Base-by-base conservation (phyloP, 2,888 invertebrate genomes). In the Rhogogaster chlorosoma region DNA sequence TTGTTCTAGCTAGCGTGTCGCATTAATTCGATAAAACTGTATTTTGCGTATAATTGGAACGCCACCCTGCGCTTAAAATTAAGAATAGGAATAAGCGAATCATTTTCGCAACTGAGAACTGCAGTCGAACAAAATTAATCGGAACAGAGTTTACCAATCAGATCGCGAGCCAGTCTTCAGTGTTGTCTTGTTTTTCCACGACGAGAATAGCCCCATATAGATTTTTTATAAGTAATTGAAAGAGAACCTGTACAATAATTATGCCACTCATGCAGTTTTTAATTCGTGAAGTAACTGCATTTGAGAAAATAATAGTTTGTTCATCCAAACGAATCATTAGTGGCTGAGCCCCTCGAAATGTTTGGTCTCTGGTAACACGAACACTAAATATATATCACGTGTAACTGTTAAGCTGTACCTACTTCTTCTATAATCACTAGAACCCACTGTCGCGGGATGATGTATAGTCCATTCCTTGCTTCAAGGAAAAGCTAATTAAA, bases 401-500 rank as follows among this genome's bases (percentile, higher is more conserved):
- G 42, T 73, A 73, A 42, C 10, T 71, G 42, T 36, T 38, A 22
- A 73, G 42, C 38, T 38, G 38, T 78, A 78, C 53, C 38, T 3
- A 29, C 9, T 77, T 80, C 61, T 57, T 61, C 78, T 61, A 32
- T 36, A 61, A 80, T 80, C 18, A 29, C 57, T 61, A 22, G 57
- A 80, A 22, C 18, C 38, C 12, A 49, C 61, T 61, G 57, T 57
- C 36, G 36, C 61, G 22, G 80, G 36, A 80, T 80, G 61, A 80
- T 38, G 80, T 61, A 80, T 84, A 42, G 75, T 57, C 26, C 18
- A 86, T 89, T 89, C 89, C 88, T 89, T 88, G 86, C 86, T 87
- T 85, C 87, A 86, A 73, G 88, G 89, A 87, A 87, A 86, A 87
- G 83, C 88, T 89, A 90, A 89, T 89, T 89, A 90, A 90, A 89